These are phyloP conservation scores for Macaca nemestrina DNA, from an alignment of 2,113 vertebrate genomes.

Conservation along the genomic window DNA sequence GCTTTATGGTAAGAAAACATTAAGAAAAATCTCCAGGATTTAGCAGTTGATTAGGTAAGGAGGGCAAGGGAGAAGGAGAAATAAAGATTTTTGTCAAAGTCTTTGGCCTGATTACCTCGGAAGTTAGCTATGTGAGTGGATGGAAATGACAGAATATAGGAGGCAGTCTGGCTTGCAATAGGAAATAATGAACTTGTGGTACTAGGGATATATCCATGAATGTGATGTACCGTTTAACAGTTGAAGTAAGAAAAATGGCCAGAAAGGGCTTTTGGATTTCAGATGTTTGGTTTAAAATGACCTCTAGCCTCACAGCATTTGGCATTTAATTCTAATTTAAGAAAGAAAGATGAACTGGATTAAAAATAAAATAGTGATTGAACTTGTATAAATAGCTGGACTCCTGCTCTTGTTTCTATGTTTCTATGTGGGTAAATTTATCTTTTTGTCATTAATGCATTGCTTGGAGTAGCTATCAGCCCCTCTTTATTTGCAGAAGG, in stretches of 20 bases:
- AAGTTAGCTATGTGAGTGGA: not conserved
- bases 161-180: not conserved
- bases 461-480: not conserved
- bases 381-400: not conserved
- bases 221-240: not conserved
- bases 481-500: constrained; percentile 29
- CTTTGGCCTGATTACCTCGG: not conserved
- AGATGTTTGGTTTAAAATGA: not conserved
- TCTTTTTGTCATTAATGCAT: rapidly evolving
- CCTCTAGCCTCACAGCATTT: not conserved
- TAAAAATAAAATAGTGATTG: not conserved
- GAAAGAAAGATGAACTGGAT: not conserved
- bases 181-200: not conserved
- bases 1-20: not conserved
- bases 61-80: not conserved
- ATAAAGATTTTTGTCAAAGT: not conserved
- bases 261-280: not conserved
- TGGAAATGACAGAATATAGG: not conserved
- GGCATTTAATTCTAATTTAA: constrained; percentile 5
- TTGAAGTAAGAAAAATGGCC: not conserved
- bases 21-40: not conserved
- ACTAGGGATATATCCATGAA: not conserved
- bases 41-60: not conserved
- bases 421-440: not conserved
- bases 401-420: no score